phyloP scores from a whole-genome alignment of 1,140 invertebrate genomes.

The Listronotus oregonensis region DNA sequence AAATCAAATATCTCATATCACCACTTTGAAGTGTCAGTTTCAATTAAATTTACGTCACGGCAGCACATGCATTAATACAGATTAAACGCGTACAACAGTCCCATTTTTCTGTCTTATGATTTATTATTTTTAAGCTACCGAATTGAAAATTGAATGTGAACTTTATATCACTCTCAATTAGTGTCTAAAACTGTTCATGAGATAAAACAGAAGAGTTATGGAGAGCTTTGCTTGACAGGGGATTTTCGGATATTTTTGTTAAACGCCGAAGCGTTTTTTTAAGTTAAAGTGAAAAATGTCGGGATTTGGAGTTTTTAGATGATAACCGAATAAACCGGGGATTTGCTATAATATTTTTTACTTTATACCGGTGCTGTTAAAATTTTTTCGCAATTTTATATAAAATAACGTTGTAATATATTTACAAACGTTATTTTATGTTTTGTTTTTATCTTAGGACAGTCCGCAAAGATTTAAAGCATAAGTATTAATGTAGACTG shows the following conservation, averaged over 20 bases:
- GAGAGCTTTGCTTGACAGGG: conserved; percentile 15
- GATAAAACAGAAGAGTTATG: conserved; percentile 16
- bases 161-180: conserved; percentile 23
- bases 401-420: too few species aligned
- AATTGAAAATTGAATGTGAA: conserved; percentile 25
- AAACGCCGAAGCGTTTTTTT: conserved; percentile 2
- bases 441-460: too few species aligned
- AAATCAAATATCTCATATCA: neutral
- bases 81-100: conserved; percentile 19
- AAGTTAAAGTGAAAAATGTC: conserved; percentile 18
- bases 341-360: too few species aligned
- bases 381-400: too few species aligned
- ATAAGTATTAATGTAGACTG: too few species aligned
- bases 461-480: too few species aligned
- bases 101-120: conserved; percentile 18
- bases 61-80: conserved; percentile 17
- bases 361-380: too few species aligned
- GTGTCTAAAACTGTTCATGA: conserved; percentile 21
- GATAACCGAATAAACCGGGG: too few species aligned
- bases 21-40: conserved; percentile 6
- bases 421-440: too few species aligned
- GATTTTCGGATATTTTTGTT: conserved; percentile 21
- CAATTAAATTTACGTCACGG: conserved; percentile 15
- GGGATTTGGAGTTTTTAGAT: conserved; percentile 1
- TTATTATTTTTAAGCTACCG: conserved; percentile 19